Evolutionary conservation across 2,888 invertebrate species (phyloP), one percentile per base, ranked within the genome.

Genomic region (Fissipunctia ypsillon): DNA sequence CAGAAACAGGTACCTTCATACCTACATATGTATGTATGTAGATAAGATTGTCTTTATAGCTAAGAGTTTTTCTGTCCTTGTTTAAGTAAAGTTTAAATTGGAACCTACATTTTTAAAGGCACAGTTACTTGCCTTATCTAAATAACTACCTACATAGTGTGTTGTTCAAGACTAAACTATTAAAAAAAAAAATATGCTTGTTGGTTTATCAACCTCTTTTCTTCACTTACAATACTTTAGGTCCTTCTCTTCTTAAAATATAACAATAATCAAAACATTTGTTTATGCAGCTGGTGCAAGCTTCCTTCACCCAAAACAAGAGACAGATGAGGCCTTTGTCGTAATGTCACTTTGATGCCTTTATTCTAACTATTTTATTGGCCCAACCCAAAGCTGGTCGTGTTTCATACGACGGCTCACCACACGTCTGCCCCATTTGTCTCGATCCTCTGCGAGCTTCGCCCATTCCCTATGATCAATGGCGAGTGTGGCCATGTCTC

Each of bases 391-490:
- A 69, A 56, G 65, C 75, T 71, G 50, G 66, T 56, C 83, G 71
- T 81, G 81, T 83, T 83, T 83, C 79, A 81, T 79, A 66, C 56
- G 71, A 72, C 57, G 79, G 81, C 83, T 79, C 83, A 81, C 70
- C 79, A 81, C 81, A 81, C 83, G 81, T 83, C 75, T 75, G 57
- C 38, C 69, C 81, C 81, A 81, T 81, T 81, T 83, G 83, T 81
- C 83, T 81, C 81, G 81, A 81, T 79, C 75, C 79, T 79, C 75
- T 57, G 75, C 83, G 68, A 69, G 83, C 81, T 79, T 81, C 70
- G 78, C 66, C 83, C 79, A 83, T 81, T 83, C 45, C 65, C 79
- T 79, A 79, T 81, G 81, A 81, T 83, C 81, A 83, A 81, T 81
- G 81, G 83, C 81, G 35, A 83, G 79, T 81, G 75, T 81, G 75